These are phyloP conservation scores for Callyntrura sp. DNA, from an alignment of 2,888 invertebrate species.

Conservation along the genomic window DNA sequence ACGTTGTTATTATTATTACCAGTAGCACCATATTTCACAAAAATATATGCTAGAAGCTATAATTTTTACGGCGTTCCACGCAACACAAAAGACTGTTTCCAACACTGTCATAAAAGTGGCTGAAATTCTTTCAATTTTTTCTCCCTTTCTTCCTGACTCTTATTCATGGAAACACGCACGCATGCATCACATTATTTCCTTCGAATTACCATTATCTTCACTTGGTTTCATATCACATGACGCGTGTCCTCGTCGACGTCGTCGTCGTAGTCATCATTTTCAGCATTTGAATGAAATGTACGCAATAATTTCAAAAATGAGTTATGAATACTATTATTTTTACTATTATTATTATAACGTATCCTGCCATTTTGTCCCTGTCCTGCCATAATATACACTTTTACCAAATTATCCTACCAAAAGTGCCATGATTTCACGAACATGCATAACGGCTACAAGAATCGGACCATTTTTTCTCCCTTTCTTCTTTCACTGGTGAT, in stretches of 20 bases:
- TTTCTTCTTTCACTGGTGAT: background rate
- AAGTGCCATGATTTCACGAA: background rate
- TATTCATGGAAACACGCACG: constrained; percentile 25
- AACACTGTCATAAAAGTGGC: background rate
- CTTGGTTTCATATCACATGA: constrained; percentile 63
- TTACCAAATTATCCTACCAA: constrained; percentile 13
- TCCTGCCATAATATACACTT: background rate
- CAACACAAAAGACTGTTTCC: background rate
- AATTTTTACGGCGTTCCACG: constrained; percentile 5
- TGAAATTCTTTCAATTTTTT: background rate
- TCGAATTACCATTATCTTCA: constrained; percentile 43
- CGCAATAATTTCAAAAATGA: constrained; percentile 42
- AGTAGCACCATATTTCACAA: background rate
- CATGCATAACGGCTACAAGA: background rate
- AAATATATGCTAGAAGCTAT: background rate
- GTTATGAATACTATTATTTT: constrained; percentile 62
- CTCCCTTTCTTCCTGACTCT: constrained; percentile 8
- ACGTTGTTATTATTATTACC: background rate
- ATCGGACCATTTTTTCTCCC: background rate
- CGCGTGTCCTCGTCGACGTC: constrained; percentile 58
- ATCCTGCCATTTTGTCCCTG: background rate
- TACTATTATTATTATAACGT: constrained; percentile 45
- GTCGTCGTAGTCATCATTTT: background rate
- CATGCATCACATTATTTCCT: constrained; percentile 40
- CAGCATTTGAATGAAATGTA: constrained; percentile 19